Evolutionary conservation across 2,797 vertebrate genomes (phyloP).

Genomic region (Anguilla pacifica): DNA sequence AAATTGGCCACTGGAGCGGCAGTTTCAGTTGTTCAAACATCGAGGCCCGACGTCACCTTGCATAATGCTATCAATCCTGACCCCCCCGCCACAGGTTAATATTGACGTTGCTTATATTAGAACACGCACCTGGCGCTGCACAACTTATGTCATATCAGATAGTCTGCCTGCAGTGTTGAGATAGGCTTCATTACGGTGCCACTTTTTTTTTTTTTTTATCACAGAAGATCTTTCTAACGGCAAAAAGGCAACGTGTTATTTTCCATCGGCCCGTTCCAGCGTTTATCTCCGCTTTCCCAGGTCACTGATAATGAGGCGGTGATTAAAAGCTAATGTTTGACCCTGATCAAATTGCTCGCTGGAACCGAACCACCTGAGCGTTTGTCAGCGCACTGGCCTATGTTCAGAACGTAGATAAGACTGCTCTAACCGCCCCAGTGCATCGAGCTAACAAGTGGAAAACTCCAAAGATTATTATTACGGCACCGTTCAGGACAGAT

Average conservation of each 20-base stretch:
- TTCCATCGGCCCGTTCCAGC: neutral
- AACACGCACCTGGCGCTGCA: neutral
- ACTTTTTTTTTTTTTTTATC: neutral
- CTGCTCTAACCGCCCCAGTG: neutral
- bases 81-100: neutral
- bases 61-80: neutral
- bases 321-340: slow-evolving; percentile 31
- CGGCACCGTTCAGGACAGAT: neutral
- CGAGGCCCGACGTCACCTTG: neutral
- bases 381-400: neutral
- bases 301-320: neutral
- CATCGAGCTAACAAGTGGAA: neutral
- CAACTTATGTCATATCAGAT: neutral
- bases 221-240: neutral
- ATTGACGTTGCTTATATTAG: slow-evolving; percentile 2
- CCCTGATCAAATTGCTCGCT: slow-evolving; percentile 23
- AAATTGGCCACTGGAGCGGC: neutral
- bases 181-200: neutral
- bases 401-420: neutral
- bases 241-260: neutral
- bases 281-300: slow-evolving; percentile 14
- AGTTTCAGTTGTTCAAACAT: neutral
- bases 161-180: neutral
- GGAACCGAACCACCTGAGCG: neutral
- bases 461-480: neutral